These are phyloP conservation scores for Scolopax rusticola DNA, from an alignment of 2,797 vertebrate species.

Conservation along the genomic window DNA sequence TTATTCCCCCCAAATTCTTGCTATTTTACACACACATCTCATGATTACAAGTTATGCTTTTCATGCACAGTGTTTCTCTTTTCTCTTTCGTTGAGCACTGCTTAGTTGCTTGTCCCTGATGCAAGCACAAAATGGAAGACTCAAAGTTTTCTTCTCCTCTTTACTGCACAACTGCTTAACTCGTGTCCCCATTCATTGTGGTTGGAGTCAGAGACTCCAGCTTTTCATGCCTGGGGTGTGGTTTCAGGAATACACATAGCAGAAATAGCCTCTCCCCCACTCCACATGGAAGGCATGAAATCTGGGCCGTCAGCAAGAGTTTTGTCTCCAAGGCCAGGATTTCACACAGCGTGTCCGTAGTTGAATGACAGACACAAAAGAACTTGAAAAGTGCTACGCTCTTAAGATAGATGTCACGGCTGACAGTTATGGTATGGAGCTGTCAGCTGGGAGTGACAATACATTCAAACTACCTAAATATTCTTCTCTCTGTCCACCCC, in stretches of 20 bases:
- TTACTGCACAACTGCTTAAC: neutral
- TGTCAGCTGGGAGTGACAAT: constrained; percentile 23
- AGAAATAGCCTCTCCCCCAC: neutral
- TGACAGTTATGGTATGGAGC: constrained; percentile 49
- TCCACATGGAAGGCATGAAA: neutral
- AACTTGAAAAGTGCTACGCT: neutral
- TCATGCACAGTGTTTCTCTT: neutral
- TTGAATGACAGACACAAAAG: constrained; percentile 50
- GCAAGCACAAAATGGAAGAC: neutral
- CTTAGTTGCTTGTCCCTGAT: fast-evolving
- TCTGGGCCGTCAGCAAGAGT: neutral
- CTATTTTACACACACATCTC: neutral
- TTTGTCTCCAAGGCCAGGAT: neutral
- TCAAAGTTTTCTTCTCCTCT: neutral
- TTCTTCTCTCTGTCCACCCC: constrained; percentile 12
- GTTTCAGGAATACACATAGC: neutral
- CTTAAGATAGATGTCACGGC: constrained; percentile 56
- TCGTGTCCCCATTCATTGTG: neutral
- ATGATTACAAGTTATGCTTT: neutral
- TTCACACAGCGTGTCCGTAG: neutral
- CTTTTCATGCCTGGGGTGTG: neutral
- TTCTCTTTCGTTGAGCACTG: neutral
- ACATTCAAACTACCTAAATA: constrained; percentile 13
- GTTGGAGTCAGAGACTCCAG: fast-evolving
- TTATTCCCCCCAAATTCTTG: neutral